Conservation (phyloP, 2,797 vertebrate species). For the Caiman crocodilus region DNA sequence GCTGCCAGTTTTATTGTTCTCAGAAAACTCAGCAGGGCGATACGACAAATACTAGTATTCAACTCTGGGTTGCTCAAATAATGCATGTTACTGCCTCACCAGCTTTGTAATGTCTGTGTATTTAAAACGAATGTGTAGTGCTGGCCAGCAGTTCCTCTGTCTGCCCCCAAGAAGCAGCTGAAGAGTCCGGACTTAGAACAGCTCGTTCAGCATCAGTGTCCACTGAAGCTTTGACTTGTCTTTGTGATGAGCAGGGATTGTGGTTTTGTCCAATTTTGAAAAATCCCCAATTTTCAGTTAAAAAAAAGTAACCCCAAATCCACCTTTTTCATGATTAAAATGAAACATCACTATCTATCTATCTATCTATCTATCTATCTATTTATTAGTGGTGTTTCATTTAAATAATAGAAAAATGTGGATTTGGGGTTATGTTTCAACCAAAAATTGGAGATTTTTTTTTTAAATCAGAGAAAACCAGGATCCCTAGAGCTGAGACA, state of each 20-base stretch:
- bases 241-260: not conserved
- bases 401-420: too few species aligned
- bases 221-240: not conserved
- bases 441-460: too few species aligned
- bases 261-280: too few species aligned
- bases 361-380: too few species aligned
- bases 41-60: not conserved
- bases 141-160: not conserved
- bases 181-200: not conserved
- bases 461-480: too few species aligned
- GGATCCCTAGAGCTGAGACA: not conserved
- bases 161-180: not conserved
- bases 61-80: conserved; percentile 6
- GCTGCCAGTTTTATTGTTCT: conserved; percentile 36
- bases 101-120: not conserved
- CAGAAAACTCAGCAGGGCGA: conserved; percentile 11
- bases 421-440: too few species aligned
- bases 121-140: not conserved
- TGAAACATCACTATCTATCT: too few species aligned
- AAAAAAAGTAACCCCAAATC: too few species aligned
- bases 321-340: too few species aligned
- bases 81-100: not conserved
- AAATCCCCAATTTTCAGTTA: too few species aligned
- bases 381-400: too few species aligned
- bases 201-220: not conserved